Percentiles rank a stretch among this genome's conserved stretches.
These are phyloP conservation scores for Heliothis peltigera DNA, from an alignment of 2,888 invertebrate species.

Conservation along the genomic window DNA sequence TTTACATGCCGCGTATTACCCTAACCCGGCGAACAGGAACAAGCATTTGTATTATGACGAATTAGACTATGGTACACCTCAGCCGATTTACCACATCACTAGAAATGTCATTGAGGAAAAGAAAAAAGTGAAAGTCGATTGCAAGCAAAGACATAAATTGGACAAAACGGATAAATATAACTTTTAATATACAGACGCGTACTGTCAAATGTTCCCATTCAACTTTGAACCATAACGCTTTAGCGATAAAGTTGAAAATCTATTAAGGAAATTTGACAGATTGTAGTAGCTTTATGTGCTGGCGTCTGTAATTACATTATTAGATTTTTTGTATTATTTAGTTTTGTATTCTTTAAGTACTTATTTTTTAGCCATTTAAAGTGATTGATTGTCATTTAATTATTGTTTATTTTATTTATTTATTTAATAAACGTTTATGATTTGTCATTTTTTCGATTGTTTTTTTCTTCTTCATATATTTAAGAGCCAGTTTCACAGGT, in stretches of 20 bases:
- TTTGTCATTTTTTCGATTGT: neutral
- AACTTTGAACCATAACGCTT: too few species aligned
- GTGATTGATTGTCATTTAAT: slow-evolving; percentile 10
- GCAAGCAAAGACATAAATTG: slow-evolving; percentile 76
- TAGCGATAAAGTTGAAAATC: too few species aligned
- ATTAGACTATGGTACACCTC: slow-evolving; percentile 81
- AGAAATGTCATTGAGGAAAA: slow-evolving; percentile 72
- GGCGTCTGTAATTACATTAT: too few species aligned
- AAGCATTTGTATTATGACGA: slow-evolving; percentile 90
- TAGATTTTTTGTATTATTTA: slow-evolving; percentile 4
- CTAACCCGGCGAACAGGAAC: slow-evolving; percentile 83
- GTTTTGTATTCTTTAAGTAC: too few species aligned
- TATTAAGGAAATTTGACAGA: too few species aligned
- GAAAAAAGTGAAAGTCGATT: slow-evolving; percentile 75
- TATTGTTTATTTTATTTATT: neutral
- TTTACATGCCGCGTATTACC: slow-evolving; percentile 80
- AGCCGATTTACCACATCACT: slow-evolving; percentile 81
- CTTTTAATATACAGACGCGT: slow-evolving; percentile 64
- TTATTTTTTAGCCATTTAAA: slow-evolving; percentile 6
- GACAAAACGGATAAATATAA: slow-evolving; percentile 74
- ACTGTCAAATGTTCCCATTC: too few species aligned
- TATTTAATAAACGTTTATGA: slow-evolving; percentile 3
- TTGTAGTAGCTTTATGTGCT: too few species aligned
- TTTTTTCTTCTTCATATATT: too few species aligned
- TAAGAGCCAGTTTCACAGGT: too few species aligned